phyloP scores from a whole-genome alignment of 2,797 vertebrate genomes.

The Phataginus tricuspis region DNA sequence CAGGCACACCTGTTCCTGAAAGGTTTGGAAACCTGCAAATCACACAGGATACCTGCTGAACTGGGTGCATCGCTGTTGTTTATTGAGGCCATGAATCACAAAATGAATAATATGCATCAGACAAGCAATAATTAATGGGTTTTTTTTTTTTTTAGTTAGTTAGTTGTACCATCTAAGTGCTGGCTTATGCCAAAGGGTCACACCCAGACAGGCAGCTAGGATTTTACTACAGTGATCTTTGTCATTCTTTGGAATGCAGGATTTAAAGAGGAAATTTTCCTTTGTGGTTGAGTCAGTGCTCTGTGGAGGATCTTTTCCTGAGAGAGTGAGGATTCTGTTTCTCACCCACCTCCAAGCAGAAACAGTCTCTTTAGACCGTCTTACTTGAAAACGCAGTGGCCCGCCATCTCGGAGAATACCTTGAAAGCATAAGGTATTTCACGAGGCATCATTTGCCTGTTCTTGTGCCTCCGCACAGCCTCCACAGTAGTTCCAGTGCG shows the following conservation, averaged over 20 bases:
- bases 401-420: not conserved
- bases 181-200: slow-evolving; percentile 46
- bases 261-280: slow-evolving; percentile 46
- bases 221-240: slow-evolving; percentile 37
- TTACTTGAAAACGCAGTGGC: not conserved
- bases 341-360: not conserved
- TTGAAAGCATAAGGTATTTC: not conserved
- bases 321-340: not conserved
- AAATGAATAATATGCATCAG: slow-evolving; percentile 44
- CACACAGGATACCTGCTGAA: not conserved
- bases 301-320: not conserved
- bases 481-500: not conserved
- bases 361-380: not conserved
- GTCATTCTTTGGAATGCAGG: slow-evolving; percentile 50
- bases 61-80: not conserved
- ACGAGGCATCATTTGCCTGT: not conserved
- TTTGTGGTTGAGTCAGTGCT: not conserved
- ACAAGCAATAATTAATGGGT: slow-evolving; percentile 12
- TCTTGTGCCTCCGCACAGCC: not conserved
- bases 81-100: slow-evolving; percentile 53
- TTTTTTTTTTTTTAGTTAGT: not conserved
- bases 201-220: slow-evolving; percentile 28
- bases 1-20: slow-evolving; percentile 7
- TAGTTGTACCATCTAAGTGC: not conserved
- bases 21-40: not conserved